Conservation (phyloP, 2,113 vertebrate genomes). For the Columbina picui region DNA sequence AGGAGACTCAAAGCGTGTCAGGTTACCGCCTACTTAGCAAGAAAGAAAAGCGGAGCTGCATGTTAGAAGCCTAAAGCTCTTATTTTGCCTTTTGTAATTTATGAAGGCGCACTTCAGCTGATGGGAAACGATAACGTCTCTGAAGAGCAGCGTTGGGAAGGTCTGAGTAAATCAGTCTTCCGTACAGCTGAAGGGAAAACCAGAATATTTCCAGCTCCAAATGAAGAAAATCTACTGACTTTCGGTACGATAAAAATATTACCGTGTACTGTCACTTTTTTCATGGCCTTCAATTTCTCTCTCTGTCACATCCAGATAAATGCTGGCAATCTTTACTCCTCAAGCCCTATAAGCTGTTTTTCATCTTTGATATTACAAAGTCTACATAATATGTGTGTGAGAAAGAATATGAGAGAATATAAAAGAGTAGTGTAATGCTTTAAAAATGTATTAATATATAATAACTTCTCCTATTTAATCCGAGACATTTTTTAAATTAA, state of each 20-base stretch:
- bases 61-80: background rate
- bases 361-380: conserved; percentile 22
- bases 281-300: conserved; percentile 19
- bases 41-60: background rate
- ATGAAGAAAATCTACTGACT: conserved; percentile 29
- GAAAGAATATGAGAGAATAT: background rate
- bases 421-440: conserved; percentile 31
- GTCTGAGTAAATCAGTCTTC: conserved; percentile 4
- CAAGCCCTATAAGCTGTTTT: background rate
- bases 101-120: background rate
- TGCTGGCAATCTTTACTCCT: conserved; percentile 23
- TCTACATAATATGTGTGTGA: background rate
- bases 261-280: background rate
- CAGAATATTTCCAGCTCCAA: background rate
- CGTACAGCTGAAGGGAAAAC: background rate
- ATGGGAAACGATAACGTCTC: background rate
- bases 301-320: conserved; percentile 57
- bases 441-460: conserved; percentile 40
- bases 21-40: background rate
- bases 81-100: background rate
- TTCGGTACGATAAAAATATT: conserved; percentile 14
- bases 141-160: background rate
- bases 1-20: background rate
- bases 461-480: conserved; percentile 8
- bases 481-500: conserved; percentile 22